Base-by-base conservation (phyloP, 2,888 invertebrate genomes). In the Heliconius cydno region DNA sequence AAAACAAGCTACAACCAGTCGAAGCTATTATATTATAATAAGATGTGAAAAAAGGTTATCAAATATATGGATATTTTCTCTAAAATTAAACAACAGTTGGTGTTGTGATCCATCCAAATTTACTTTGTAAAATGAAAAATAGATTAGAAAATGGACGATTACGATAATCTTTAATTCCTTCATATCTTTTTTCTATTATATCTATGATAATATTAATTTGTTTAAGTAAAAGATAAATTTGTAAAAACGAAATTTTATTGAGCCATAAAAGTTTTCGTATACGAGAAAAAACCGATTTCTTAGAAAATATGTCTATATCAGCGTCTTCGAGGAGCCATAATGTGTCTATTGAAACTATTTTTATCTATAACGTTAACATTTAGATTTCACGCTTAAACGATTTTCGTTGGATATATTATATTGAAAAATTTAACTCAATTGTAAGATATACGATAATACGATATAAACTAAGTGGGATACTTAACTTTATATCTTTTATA, bases 1-100 rank as follows among this genome's bases (percentile, higher is more conserved):
- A 60, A 60, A 73, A 73, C 73, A 73, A 60, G 73, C 25, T 9
- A 60, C 73, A 60, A 15, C 34, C 73, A 34, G 73, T 60, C 15
- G 34, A 57, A 57, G 28, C 71, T 72, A 72, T 52, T 72, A 71
- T 72, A 10, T 30, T 67, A 25, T 68, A 68, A 70, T 25, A 70
- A 70, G 70, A 70, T 41, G 41, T 67, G 38, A 67, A 19, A 67
- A 67, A 67, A 67, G 2, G 67, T 67, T 67, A 34, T 67, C 67
- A 38, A 9, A 22, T 34, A 30, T 28, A 66, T 28, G 7, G 30
- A 12, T 30, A n/a, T 10, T 68, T 68, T 41, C 6, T 34, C 12
- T 22, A 67, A 38, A 68, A 38, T 68, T 41, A 41, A 38, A 68
- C 15, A 68, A 68, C 67, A 13, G 13, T 28, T 19, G 30, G 15